A percentile compares a stretch with the other conserved stretches of the same genome.
Conservation (phyloP, 2,888 invertebrate genomes). For the Syritta pipiens region DNA sequence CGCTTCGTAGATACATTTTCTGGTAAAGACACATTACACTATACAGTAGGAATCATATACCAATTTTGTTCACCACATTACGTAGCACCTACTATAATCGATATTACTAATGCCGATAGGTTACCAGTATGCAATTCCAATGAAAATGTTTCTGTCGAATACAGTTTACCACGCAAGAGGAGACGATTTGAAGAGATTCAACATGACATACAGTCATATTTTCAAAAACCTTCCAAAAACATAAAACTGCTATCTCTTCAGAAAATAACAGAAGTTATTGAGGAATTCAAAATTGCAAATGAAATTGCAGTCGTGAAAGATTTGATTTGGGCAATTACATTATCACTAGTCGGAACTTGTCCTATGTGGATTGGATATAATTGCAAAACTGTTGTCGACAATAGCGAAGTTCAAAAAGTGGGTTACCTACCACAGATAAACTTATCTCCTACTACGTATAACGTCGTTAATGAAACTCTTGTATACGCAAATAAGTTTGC, state of each 20-base stretch:
- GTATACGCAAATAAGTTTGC: conserved; percentile 70
- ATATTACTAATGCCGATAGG: not conserved
- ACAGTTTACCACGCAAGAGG: conserved; percentile 9
- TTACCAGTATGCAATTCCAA: not conserved
- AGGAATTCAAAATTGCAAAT: conserved; percentile 1
- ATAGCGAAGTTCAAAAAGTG: conserved; percentile 70
- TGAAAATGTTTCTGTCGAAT: conserved; percentile 2
- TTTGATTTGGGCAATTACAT: conserved; percentile 9
- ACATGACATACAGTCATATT: conserved; percentile 1
- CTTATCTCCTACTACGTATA: conserved; percentile 55
- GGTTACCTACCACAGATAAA: conserved; percentile 74
- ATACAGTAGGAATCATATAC: conserved; percentile 8
- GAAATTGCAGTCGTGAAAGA: conserved; percentile 12
- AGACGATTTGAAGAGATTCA: conserved; percentile 1
- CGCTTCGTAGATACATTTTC: conserved; percentile 15
- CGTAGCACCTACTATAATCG: not conserved
- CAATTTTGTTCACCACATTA: conserved; percentile 3
- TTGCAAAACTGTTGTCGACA: conserved; percentile 7
- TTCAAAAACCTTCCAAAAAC: not conserved
- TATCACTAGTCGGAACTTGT: not conserved
- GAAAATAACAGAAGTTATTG: conserved; percentile 3
- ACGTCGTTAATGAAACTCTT: conserved; percentile 69
- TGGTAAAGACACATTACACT: conserved; percentile 11
- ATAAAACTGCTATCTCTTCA: not conserved
- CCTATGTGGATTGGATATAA: conserved; percentile 34